A percentile compares a stretch with the other conserved stretches of the same genome.
Conservation (phyloP, 2,797 vertebrate species). For the Centroberyx gerrardi region DNA sequence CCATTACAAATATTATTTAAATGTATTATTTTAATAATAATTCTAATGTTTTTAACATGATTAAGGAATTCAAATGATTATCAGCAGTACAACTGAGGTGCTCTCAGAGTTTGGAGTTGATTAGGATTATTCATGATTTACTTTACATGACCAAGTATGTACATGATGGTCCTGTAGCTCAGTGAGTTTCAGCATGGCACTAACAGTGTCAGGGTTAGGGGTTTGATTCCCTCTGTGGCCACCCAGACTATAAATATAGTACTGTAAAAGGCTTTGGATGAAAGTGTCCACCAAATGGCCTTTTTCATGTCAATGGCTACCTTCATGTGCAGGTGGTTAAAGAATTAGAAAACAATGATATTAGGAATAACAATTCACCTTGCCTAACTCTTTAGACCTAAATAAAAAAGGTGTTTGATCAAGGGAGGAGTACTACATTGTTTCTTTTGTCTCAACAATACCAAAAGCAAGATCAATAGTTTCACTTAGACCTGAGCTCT, state of each 20-base stretch:
- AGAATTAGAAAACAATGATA: neutral
- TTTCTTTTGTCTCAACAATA: conserved; percentile 17
- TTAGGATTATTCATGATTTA: conserved; percentile 1
- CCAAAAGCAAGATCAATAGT: neutral
- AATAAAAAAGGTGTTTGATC: conserved; percentile 9
- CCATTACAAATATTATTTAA: too few relatives aligned
- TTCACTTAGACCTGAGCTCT: conserved; percentile 17
- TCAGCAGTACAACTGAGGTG: neutral
- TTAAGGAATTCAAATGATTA: too few relatives aligned
- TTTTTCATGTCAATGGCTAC: neutral
- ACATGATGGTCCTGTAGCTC: too few relatives aligned
- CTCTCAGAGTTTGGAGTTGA: too few relatives aligned
- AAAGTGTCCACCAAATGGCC: too few relatives aligned
- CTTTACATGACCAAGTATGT: neutral
- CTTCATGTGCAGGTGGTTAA: neutral
- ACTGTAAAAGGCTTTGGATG: too few relatives aligned
- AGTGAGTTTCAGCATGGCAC: too few relatives aligned
- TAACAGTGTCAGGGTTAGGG: too few relatives aligned
- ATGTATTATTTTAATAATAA: too few relatives aligned
- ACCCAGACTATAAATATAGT: too few relatives aligned
- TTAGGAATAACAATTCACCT: conserved; percentile 3
- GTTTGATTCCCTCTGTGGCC: too few relatives aligned
- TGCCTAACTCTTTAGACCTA: neutral
- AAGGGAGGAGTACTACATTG: neutral
- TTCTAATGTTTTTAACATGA: too few relatives aligned